A percentile compares a stretch with the other conserved stretches of the same genome.
Evolutionary conservation across 2,797 vertebrate genomes (phyloP).

Genomic region (Platalea minor): DNA sequence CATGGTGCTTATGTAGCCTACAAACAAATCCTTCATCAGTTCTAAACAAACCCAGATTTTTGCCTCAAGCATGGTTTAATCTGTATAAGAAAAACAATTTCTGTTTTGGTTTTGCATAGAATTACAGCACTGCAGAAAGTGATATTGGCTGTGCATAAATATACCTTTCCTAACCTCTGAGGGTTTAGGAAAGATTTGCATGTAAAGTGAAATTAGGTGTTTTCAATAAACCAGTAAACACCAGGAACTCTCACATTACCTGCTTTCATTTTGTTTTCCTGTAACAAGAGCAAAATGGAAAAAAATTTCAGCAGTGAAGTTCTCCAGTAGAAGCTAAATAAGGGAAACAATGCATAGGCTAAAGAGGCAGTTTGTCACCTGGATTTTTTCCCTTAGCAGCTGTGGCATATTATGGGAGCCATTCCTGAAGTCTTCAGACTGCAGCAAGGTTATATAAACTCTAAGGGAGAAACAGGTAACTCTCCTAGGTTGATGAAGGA

Average conservation of each 20-base stretch:
- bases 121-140: background rate
- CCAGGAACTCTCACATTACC: background rate
- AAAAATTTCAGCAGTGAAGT: background rate
- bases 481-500: background rate
- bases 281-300: background rate
- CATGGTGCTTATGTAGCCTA: background rate
- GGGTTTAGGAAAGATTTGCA: background rate
- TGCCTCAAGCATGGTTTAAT: background rate
- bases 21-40: background rate
- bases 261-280: background rate
- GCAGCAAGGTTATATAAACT: background rate
- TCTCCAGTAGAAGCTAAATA: background rate
- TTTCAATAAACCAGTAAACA: background rate
- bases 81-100: background rate
- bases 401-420: background rate
- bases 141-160: background rate
- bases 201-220: background rate
- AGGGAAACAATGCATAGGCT: background rate
- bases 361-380: background rate
- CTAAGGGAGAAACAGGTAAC: background rate
- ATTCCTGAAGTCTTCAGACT: background rate
- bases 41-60: constrained; percentile 19
- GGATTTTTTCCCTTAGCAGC: background rate
- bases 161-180: background rate
- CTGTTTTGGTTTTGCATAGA: background rate